Percentiles rank a stretch among this genome's conserved stretches.
Evolutionary conservation across 2,797 vertebrate genomes (phyloP).

Genomic region (Gambusia yucatana): DNA sequence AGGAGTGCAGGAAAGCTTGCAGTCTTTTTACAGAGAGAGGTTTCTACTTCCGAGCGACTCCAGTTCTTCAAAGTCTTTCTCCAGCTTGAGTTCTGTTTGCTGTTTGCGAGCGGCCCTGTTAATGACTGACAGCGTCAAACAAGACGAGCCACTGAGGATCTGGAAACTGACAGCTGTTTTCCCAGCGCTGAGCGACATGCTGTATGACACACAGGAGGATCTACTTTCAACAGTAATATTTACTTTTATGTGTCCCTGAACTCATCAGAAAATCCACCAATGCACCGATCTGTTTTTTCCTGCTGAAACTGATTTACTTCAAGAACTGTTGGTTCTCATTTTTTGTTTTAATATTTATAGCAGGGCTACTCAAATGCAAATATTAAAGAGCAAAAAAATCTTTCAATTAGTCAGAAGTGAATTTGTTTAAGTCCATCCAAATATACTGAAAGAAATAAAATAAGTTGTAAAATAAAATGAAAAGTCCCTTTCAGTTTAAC

Average conservation of each 20-base stretch:
- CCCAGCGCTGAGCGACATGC: slow-evolving; percentile 1
- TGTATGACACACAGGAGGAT: slow-evolving; percentile 28
- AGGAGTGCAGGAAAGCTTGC: background rate
- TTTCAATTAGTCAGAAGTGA: background rate
- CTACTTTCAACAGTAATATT: slow-evolving; percentile 19
- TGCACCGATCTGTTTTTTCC: background rate
- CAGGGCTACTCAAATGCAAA: background rate
- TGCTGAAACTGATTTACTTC: background rate
- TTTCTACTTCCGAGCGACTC: background rate
- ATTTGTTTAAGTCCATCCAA: background rate
- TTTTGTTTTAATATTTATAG: background rate
- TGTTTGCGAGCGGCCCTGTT: background rate
- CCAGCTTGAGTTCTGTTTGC: slow-evolving; percentile 9
- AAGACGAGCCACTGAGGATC: slow-evolving; percentile 15
- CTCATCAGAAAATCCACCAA: slow-evolving; percentile 2
- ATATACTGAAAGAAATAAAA: background rate
- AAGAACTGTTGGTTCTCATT: background rate
- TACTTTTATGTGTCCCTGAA: slow-evolving; percentile 26
- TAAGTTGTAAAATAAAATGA: background rate
- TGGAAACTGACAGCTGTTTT: slow-evolving; percentile 18
- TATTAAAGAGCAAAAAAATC: background rate
- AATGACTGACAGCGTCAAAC: slow-evolving; percentile 28
- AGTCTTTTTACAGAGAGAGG: background rate
- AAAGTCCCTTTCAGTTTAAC: background rate
- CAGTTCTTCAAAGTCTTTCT: slow-evolving; percentile 3